Evolutionary conservation across 2,113 vertebrate genomes (phyloP).

Genomic region (Sebastes fasciatus): DNA sequence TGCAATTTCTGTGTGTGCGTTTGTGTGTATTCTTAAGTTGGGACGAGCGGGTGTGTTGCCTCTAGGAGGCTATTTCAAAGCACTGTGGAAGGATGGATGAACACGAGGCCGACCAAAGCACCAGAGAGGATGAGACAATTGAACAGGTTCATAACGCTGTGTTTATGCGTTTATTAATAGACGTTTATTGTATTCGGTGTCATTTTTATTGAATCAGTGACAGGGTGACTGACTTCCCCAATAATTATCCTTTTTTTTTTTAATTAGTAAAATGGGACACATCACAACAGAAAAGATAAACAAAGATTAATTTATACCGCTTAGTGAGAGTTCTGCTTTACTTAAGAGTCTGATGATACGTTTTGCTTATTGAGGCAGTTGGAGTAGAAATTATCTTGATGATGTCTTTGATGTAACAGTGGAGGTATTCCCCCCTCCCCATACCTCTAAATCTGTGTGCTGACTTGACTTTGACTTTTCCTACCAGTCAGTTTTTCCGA

Average conservation of each 20-base stretch:
- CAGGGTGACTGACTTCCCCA: background rate
- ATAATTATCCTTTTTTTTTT: background rate
- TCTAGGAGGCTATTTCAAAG: slow-evolving; percentile 71
- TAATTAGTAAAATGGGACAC: slow-evolving; percentile 13
- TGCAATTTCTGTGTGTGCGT: slow-evolving; percentile 49
- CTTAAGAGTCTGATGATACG: background rate
- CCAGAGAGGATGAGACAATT: slow-evolving; percentile 47
- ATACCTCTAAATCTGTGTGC: background rate
- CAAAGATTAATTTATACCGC: background rate
- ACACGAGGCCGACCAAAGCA: slow-evolving; percentile 41
- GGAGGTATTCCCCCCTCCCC: background rate
- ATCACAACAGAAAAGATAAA: background rate
- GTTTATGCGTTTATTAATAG: slow-evolving; percentile 46
- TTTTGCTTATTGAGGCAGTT: background rate
- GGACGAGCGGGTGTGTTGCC: slow-evolving; percentile 56
- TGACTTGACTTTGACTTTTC: no score
- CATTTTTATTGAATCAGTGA: slow-evolving; percentile 23
- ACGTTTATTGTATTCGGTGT: slow-evolving; percentile 29
- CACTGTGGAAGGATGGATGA: slow-evolving; percentile 64
- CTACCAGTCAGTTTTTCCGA: no score
- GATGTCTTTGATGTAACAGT: background rate
- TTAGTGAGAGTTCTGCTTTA: background rate
- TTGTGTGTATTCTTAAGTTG: slow-evolving; percentile 57
- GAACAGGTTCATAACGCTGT: slow-evolving; percentile 40
- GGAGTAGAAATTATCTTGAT: slow-evolving; percentile 7